Conservation (phyloP, 2,888 invertebrate species). For the Brassicogethes aeneus region DNA sequence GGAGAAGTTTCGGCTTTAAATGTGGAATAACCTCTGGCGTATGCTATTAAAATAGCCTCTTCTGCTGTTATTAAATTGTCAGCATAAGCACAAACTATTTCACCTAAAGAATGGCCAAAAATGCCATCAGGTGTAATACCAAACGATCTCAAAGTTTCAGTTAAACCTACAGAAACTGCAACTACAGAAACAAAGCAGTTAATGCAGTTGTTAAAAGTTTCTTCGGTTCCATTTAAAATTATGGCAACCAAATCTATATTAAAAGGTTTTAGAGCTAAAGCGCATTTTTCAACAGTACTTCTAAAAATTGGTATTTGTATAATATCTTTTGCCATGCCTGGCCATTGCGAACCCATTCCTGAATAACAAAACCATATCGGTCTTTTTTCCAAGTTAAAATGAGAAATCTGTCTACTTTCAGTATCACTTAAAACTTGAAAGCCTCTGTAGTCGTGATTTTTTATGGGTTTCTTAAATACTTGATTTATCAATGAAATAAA, state of each 20-base stretch:
- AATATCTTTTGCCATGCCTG: slow-evolving; percentile 52
- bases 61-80: slow-evolving; percentile 53
- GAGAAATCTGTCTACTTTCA: background rate
- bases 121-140: slow-evolving; percentile 83
- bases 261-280: slow-evolving; percentile 42
- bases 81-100: slow-evolving; percentile 59
- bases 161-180: slow-evolving; percentile 63
- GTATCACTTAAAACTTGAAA: background rate
- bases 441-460: slow-evolving; percentile 71
- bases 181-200: slow-evolving; percentile 52
- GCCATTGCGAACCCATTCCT: slow-evolving; percentile 61
- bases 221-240: slow-evolving; percentile 42
- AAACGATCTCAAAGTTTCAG: slow-evolving; percentile 65
- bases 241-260: slow-evolving; percentile 46
- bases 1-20: slow-evolving; percentile 27
- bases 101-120: slow-evolving; percentile 87
- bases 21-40: slow-evolving; percentile 46
- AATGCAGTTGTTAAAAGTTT: slow-evolving; percentile 43
- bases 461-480: slow-evolving; percentile 55
- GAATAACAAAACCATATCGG: slow-evolving; percentile 59
- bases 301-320: slow-evolving; percentile 50
- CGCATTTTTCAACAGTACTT: slow-evolving; percentile 46
- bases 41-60: slow-evolving; percentile 51
- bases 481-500: slow-evolving; percentile 64
- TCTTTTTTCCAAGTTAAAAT: slow-evolving; percentile 16